Conservation (phyloP, 2,797 vertebrate genomes). For the Lagothrix lagotricha region DNA sequence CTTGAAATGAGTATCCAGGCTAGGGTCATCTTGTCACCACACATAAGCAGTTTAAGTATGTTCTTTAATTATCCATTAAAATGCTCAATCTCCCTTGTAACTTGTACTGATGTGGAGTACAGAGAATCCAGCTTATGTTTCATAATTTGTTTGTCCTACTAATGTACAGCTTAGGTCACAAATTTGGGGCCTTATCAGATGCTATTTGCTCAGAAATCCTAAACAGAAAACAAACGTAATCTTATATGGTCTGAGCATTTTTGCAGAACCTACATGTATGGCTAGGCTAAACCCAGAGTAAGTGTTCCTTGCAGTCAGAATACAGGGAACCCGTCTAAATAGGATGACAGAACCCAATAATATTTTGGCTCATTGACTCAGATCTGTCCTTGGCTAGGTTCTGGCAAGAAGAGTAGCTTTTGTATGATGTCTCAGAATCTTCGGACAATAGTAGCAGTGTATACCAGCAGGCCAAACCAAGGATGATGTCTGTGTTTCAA, state of each 20-base stretch:
- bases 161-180: not conserved
- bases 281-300: not conserved
- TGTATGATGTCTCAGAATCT: not conserved
- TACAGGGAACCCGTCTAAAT: not conserved
- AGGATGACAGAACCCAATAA: not conserved
- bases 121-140: not conserved
- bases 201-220: not conserved
- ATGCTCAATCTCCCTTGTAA: not conserved
- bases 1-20: not conserved
- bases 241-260: not conserved
- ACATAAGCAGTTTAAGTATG: not conserved
- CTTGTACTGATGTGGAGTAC: not conserved
- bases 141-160: not conserved
- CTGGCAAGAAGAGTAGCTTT: not conserved
- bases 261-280: not conserved
- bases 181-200: not conserved
- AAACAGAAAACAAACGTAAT: not conserved
- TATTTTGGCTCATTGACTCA: not conserved
- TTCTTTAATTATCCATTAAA: not conserved
- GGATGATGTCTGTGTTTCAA: not conserved
- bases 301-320: not conserved
- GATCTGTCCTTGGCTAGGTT: not conserved
- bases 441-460: not conserved
- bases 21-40: not conserved
- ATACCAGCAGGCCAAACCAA: not conserved